phyloP scores from a whole-genome alignment of 35 echinoderm and acorn worm species.

The Chiridota heheva region DNA sequence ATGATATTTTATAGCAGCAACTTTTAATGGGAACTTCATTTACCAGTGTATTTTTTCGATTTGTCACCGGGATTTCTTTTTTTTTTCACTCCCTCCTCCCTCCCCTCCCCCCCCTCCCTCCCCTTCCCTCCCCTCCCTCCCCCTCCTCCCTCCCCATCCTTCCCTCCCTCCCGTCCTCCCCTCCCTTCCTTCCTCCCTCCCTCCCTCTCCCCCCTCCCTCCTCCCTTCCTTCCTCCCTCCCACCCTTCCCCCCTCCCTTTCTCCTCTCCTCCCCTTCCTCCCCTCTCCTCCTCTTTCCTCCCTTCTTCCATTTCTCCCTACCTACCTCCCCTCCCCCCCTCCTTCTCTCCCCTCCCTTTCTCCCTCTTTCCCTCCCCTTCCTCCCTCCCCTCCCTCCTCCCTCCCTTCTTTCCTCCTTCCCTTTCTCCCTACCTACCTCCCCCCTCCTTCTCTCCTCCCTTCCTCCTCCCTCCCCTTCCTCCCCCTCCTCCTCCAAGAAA shows the following conservation, averaged over 20 bases:
- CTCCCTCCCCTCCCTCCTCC: conserved; percentile 3
- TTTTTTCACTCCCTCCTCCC: background rate
- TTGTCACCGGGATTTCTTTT: too few relatives aligned
- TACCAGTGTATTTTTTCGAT: too few relatives aligned
- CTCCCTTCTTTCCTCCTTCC: too few relatives aligned
- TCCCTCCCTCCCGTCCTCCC: background rate
- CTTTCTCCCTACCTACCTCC: background rate
- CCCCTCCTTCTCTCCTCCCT: conserved; percentile 4
- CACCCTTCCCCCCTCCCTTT: too few relatives aligned
- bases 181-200: conserved; percentile 3
- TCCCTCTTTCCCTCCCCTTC: conserved; percentile 4
- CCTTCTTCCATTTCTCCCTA: background rate
- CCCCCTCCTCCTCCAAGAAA: too few relatives aligned
- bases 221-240: too few relatives aligned
- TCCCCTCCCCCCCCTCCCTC: conserved; percentile 2
- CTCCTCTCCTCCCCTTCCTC: conserved; percentile 4
- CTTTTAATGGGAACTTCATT: too few relatives aligned
- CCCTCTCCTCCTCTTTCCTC: conserved; percentile 4
- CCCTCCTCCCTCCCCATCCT: background rate
- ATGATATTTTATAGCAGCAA: background rate
- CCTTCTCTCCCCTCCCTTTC: conserved; percentile 4
- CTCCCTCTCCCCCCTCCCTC: conserved; percentile 3
- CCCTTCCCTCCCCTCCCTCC: too few relatives aligned
- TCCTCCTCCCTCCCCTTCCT: conserved; percentile 4
- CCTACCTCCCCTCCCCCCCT: too few relatives aligned